Conservation (phyloP, 2,888 invertebrate species). For the Lasioglossum zephyrum region DNA sequence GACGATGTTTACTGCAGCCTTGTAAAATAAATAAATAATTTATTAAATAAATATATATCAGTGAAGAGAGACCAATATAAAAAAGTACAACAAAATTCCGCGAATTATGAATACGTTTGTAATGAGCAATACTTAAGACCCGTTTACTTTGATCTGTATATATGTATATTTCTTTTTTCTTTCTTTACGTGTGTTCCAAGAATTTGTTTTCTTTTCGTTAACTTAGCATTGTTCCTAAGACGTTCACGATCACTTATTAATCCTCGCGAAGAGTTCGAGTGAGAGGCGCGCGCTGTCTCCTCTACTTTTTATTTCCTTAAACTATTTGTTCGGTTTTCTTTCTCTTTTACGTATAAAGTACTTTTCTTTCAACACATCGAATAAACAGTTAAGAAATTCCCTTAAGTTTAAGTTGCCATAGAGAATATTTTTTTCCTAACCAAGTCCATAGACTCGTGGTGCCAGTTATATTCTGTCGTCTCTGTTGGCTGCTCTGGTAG, state of each 20-base stretch:
- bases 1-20: constrained; percentile 20
- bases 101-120: constrained; percentile 29
- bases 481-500: constrained; percentile 64
- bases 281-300: constrained; percentile 23
- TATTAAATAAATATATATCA: constrained; percentile 52
- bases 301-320: constrained; percentile 13
- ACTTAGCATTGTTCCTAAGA: constrained; percentile 10
- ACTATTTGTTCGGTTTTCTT: constrained; percentile 8
- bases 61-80: constrained; percentile 28
- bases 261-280: constrained; percentile 17
- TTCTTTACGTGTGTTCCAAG: constrained; percentile 3
- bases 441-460: constrained; percentile 74
- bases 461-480: constrained; percentile 67
- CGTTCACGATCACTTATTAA: constrained; percentile 19
- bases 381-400: constrained; percentile 48
- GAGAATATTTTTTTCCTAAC: constrained; percentile 78
- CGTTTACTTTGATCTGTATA: constrained; percentile 31
- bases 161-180: not conserved
- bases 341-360: constrained; percentile 10
- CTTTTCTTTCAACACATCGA: constrained; percentile 47
- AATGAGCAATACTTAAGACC: constrained; percentile 46
- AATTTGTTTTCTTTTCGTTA: constrained; percentile 19
- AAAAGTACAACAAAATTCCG: constrained; percentile 48
- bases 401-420: constrained; percentile 68
- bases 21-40: constrained; percentile 55